These are phyloP conservation scores for Spodoptera frugiperda DNA, from an alignment of 1,140 invertebrate genomes.

Conservation along the genomic window DNA sequence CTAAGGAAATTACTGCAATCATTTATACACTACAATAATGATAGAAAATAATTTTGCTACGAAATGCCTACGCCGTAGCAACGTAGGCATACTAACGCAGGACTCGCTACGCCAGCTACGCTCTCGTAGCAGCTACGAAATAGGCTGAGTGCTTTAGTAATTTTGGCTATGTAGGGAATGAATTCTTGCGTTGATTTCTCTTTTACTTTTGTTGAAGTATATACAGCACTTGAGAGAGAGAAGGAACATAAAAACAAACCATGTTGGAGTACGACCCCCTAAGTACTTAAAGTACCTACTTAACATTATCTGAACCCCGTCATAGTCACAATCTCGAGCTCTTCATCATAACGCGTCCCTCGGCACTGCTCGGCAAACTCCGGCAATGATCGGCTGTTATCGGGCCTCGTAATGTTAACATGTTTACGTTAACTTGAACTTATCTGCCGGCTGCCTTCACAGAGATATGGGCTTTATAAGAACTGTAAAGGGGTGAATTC, in stretches of 20 bases:
- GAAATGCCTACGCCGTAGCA: too few species aligned
- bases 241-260: constrained; percentile 20
- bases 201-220: not conserved
- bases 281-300: constrained; percentile 22
- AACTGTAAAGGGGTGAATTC: not conserved
- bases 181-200: not conserved
- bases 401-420: constrained; percentile 25
- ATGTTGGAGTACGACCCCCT: not conserved
- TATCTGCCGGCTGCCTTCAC: not conserved
- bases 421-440: constrained; percentile 16
- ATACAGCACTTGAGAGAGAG: too few species aligned
- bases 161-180: not conserved
- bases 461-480: not conserved
- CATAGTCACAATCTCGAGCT: constrained; percentile 7
- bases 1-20: not conserved
- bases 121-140: too few species aligned
- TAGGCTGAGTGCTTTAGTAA: too few species aligned
- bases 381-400: constrained; percentile 36
- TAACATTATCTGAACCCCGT: constrained; percentile 25
- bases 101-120: too few species aligned
- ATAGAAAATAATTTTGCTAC: too few species aligned
- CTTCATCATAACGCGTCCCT: constrained; percentile 28
- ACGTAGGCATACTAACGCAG: too few species aligned
- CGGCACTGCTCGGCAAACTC: constrained; percentile 20
- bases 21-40: not conserved